Evolutionary conservation across 2,113 vertebrate genomes (phyloP).

Genomic region (Anarrhichthys ocellatus): DNA sequence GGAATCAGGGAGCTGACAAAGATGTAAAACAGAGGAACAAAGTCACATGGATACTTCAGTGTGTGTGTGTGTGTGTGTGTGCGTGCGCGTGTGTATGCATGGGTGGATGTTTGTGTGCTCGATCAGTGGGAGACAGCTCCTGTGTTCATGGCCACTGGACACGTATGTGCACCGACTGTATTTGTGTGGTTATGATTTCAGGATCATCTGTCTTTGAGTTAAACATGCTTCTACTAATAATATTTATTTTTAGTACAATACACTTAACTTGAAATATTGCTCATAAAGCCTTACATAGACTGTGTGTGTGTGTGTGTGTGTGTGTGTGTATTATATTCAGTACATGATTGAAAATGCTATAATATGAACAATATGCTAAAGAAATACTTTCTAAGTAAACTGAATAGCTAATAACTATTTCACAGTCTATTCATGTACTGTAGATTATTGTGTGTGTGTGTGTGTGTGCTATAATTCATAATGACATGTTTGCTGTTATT

Average conservation of each 20-base stretch:
- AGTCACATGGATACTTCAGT: conserved; percentile 40
- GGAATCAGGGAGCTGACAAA: conserved; percentile 34
- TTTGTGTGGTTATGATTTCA: conserved; percentile 37
- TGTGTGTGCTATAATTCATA: conserved; percentile 1
- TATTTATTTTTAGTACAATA: conserved; percentile 16
- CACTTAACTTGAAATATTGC: conserved; percentile 19
- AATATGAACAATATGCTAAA: neutral
- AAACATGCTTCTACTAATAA: neutral
- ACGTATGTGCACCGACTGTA: conserved; percentile 24
- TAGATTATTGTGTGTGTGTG: too few relatives aligned
- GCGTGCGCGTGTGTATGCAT: neutral
- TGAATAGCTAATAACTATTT: conserved; percentile 14
- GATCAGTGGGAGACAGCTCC: conserved; percentile 20
- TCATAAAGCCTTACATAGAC: neutral
- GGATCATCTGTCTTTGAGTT: conserved; percentile 1
- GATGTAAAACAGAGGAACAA: conserved; percentile 55
- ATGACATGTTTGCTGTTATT: neutral
- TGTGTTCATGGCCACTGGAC: conserved; percentile 44
- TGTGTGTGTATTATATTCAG: neutral
- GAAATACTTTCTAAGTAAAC: neutral
- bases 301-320: neutral
- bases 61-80: neutral
- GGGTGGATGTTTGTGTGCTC: neutral
- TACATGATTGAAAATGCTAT: conserved; percentile 23
- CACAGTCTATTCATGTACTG: neutral